Conservation (phyloP, 37 sponge, comb jelly and placozoan species). For the Cladorhizidae sp. region DNA sequence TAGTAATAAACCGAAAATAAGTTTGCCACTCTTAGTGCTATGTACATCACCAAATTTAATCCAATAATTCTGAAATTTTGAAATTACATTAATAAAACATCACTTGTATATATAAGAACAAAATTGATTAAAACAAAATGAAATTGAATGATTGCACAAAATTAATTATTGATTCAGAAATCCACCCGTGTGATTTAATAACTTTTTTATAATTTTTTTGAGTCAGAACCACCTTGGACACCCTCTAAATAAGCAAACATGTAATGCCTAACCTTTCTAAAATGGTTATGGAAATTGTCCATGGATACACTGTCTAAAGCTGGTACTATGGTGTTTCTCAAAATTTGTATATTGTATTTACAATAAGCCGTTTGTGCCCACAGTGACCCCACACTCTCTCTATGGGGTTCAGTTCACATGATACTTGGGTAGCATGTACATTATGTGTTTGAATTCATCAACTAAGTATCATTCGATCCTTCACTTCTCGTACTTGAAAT, state of each 20-base stretch:
- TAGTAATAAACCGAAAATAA: no score
- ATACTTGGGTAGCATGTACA: constrained; percentile 49
- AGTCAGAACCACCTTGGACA: constrained; percentile 36
- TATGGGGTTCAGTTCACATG: no score
- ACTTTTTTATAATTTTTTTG: constrained; percentile 27
- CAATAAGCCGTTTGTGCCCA: constrained; percentile 33
- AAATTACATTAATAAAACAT: no score
- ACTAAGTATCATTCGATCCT: constrained; percentile 3
- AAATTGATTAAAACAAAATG: no score
- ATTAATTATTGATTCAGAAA: no score
- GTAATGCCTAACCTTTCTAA: constrained; percentile 19
- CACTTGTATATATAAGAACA: no score
- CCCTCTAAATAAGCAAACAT: constrained; percentile 59
- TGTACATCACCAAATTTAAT: no score
- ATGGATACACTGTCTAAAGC: constrained; percentile 29
- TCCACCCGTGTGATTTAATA: no score
- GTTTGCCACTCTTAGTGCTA: no score
- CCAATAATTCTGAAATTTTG: no score
- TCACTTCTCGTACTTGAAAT: constrained; percentile 36
- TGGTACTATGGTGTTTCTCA: constrained; percentile 17
- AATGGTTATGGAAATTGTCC: constrained; percentile 25
- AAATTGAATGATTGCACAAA: no score
- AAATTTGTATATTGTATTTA: constrained; percentile 3
- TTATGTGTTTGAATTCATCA: constrained; percentile 21
- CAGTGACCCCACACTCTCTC: constrained; percentile 42